Evolutionary conservation across 2,888 invertebrate species (phyloP).

Genomic region (Falcaria lacertinaria): DNA sequence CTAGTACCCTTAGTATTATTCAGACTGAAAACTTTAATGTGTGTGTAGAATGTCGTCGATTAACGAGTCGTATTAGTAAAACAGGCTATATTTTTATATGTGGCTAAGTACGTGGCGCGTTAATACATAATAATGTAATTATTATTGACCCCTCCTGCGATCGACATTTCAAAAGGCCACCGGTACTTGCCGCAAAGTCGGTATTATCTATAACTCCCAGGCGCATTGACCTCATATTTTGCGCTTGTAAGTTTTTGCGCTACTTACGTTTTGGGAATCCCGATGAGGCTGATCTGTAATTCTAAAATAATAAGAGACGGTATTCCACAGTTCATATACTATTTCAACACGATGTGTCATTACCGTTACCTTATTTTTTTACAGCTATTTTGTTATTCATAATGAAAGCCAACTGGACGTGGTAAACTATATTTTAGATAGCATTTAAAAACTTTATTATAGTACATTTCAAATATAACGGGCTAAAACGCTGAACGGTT

Average conservation of each 20-base stretch:
- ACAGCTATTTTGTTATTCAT: too few relatives aligned
- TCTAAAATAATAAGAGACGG: conserved; percentile 23
- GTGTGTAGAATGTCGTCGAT: background rate
- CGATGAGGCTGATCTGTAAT: conserved; percentile 39
- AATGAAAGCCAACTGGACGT: too few relatives aligned
- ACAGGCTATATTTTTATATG: background rate
- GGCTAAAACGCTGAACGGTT: conserved; percentile 24
- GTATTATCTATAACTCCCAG: conserved; percentile 9
- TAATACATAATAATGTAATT: background rate
- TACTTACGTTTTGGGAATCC: conserved; percentile 46
- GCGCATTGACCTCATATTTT: conserved; percentile 46
- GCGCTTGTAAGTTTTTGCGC: conserved; percentile 44
- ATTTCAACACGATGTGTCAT: conserved; percentile 2
- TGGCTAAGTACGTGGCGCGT: background rate
- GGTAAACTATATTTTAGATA: too few relatives aligned
- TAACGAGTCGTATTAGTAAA: background rate
- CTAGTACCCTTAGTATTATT: too few relatives aligned
- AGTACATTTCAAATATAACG: conserved; percentile 26
- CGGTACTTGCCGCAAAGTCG: background rate
- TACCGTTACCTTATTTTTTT: background rate
- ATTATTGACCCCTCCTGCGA: background rate
- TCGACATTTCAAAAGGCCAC: background rate
- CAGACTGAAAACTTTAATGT: too few relatives aligned
- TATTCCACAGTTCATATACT: conserved; percentile 7
- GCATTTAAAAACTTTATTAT: too few relatives aligned